Base-by-base conservation (phyloP, 2,888 invertebrate species). In the Spisula solida region DNA sequence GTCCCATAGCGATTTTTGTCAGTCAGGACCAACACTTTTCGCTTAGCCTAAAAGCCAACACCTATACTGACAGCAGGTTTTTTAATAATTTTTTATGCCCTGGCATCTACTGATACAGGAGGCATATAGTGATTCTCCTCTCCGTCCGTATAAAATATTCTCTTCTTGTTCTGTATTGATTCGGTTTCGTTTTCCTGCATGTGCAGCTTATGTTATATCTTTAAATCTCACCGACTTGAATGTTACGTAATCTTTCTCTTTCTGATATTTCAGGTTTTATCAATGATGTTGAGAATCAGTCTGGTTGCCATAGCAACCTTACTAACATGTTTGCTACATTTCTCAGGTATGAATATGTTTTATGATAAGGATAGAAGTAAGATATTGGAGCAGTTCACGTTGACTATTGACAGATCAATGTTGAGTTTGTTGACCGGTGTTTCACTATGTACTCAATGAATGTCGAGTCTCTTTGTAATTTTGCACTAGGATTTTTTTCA, bases 231-330 rank as follows among this genome's bases (percentile, higher is more conserved):
- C 41, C 8, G 41, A 41, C 51, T 25, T 25, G 60, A 79, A 79
- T 25, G 29, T n/a, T n/a, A n/a, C n/a, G n/a, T 51, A 29, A 81
- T 55, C 41, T 34, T 41, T 60, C 41, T 80, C 41, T 79, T 79
- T 56, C 6, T 79, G 56, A 41, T 20, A 41, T 86, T 84, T 47
- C 84, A 88, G 80, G 80, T 29, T 48, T 16, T 47, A 88, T 86
- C 83, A 84, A 82, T 83, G 55, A 82, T 87, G 82, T 85, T 41
- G 82, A 66, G 80, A 78, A 88, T 78, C 66, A 79, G 86, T 47
- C 47, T 85, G 81, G 92, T 90, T 89, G 88, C 89, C 83, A 88
- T 86, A 82, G 90, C 88, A 90, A 90, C 92, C 47, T 14, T 92
- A n/a, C 70, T 90, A 70, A 81, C 60, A 48, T 56, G 85, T 47